Evolutionary conservation across 2,888 invertebrate species (phyloP).

Genomic region (Oligia latruncula): DNA sequence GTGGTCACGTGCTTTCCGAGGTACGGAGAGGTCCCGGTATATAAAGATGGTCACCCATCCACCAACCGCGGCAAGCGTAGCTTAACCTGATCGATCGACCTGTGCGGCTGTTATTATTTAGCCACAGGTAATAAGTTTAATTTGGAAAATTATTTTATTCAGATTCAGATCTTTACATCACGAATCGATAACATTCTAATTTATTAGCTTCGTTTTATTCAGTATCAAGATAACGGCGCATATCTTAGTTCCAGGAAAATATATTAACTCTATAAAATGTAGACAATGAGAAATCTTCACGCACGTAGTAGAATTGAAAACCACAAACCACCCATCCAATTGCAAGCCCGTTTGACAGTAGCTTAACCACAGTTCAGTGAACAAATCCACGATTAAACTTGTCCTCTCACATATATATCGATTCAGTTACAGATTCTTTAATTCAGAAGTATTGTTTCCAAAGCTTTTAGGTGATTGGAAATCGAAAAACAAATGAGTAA

Average conservation of each 20-base stretch:
- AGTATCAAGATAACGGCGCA: background rate
- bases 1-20: too few relatives aligned
- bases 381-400: slow-evolving; percentile 50
- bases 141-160: slow-evolving; percentile 30
- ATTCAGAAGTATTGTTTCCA: slow-evolving; percentile 55
- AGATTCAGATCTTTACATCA: slow-evolving; percentile 30
- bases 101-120: too few relatives aligned
- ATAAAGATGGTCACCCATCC: too few relatives aligned
- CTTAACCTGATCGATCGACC: too few relatives aligned
- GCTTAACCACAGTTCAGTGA: slow-evolving; percentile 48
- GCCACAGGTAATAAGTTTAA: slow-evolving; percentile 30
- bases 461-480: slow-evolving; percentile 68
- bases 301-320: slow-evolving; percentile 13
- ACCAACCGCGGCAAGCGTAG: too few relatives aligned
- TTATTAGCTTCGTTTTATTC: slow-evolving; percentile 21
- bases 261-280: background rate
- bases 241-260: background rate
- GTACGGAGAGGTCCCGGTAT: too few relatives aligned
- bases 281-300: slow-evolving; percentile 3
- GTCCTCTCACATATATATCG: slow-evolving; percentile 34
- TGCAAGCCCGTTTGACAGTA: slow-evolving; percentile 37
- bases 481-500: slow-evolving; percentile 64
- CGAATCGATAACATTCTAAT: slow-evolving; percentile 23
- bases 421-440: slow-evolving; percentile 62
- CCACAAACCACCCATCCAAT: slow-evolving; percentile 45